phyloP scores from a whole-genome alignment of 2,113 vertebrate species.

The Pluvianellus socialis region DNA sequence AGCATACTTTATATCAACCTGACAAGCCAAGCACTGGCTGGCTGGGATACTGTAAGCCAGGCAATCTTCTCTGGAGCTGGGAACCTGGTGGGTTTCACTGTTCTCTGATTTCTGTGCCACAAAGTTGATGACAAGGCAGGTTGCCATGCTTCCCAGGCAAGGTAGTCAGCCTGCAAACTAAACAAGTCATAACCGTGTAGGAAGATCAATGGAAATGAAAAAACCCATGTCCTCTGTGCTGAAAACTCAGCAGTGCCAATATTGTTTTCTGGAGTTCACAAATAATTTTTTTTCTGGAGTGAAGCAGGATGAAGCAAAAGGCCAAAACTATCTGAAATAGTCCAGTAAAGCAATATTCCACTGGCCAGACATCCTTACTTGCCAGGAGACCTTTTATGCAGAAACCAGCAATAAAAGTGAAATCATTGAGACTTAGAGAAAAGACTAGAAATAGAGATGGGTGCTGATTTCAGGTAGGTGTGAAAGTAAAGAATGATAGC shows the following conservation, averaged over 20 bases:
- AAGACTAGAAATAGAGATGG: neutral
- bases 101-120: neutral
- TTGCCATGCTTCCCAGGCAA: neutral
- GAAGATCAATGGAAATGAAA: neutral
- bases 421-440: neutral
- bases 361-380: neutral
- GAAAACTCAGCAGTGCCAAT: neutral
- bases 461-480: neutral
- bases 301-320: neutral
- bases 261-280: neutral
- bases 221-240: neutral
- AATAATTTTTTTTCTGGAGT: neutral
- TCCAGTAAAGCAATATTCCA: neutral
- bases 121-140: neutral
- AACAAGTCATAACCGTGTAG: neutral
- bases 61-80: neutral
- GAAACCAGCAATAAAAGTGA: neutral
- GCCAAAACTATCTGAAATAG: neutral
- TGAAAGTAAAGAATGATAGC: neutral
- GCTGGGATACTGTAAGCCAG: neutral
- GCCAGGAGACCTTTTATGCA: neutral
- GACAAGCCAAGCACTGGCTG: neutral
- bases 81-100: neutral
- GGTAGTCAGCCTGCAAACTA: neutral
- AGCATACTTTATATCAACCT: neutral